phyloP scores from a whole-genome alignment of 2,797 vertebrate genomes.

The Tolypeutes matacus region DNA sequence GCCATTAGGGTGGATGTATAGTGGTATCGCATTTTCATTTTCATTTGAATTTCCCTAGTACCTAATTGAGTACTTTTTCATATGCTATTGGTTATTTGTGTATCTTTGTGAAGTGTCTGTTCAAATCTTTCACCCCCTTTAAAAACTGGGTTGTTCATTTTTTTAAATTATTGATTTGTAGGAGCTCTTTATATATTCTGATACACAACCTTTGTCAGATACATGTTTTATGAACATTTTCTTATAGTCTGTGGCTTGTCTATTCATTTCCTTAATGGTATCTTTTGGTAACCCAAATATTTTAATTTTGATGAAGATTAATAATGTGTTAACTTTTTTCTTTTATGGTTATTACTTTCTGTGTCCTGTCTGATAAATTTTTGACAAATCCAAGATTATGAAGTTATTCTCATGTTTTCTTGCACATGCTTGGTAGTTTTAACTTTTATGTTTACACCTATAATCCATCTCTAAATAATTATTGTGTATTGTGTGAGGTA shows the following conservation, averaged over 20 bases:
- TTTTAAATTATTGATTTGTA: neutral
- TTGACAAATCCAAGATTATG: neutral
- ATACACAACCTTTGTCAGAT: neutral
- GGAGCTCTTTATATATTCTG: conserved; percentile 8
- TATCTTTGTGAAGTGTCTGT: conserved; percentile 7
- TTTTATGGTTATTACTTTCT: conserved; percentile 26
- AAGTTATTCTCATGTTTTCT: conserved; percentile 24
- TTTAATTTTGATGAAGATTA: conserved; percentile 3
- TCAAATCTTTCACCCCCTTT: neutral
- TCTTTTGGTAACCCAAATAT: conserved; percentile 29
- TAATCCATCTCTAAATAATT: conserved; percentile 21
- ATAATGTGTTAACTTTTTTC: conserved; percentile 2
- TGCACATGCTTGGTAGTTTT: neutral
- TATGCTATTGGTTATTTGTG: neutral
- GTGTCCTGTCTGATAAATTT: neutral
- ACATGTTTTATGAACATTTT: neutral
- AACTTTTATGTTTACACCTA: neutral
- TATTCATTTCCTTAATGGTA: neutral
- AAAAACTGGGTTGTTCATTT: neutral
- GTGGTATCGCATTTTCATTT: neutral
- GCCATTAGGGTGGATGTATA: neutral
- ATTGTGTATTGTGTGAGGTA: neutral
- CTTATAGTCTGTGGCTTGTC: neutral
- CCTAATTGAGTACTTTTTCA: neutral
- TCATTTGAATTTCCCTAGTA: conserved; percentile 4